These are phyloP conservation scores for Neodon shergylaensis DNA, from an alignment of 2,113 vertebrate genomes.

Conservation along the genomic window DNA sequence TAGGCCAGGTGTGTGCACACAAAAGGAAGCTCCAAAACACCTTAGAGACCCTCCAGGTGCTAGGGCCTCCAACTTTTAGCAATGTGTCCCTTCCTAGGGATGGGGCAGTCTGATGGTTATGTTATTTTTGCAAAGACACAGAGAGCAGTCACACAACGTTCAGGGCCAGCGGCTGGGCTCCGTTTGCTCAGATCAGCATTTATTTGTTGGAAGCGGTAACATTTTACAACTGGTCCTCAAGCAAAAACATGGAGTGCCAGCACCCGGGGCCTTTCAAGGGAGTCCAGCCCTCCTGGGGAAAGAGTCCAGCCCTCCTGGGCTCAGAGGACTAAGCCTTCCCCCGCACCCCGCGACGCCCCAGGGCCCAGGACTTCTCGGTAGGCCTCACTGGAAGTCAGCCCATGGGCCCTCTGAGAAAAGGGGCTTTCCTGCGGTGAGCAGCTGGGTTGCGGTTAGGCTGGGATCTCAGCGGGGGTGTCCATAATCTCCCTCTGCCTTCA, in stretches of 20 bases:
- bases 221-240: conserved; percentile 83
- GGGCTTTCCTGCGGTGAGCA: conserved; percentile 67
- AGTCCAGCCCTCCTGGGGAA: conserved; percentile 30
- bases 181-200: conserved; percentile 83
- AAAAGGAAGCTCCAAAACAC: conserved; percentile 12
- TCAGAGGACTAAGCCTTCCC: not conserved
- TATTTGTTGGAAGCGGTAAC: conserved; percentile 85
- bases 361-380: conserved; percentile 4
- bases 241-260: conserved; percentile 50
- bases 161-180: conserved; percentile 70
- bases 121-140: conserved; percentile 60
- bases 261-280: conserved; percentile 61
- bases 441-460: not conserved
- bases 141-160: conserved; percentile 72
- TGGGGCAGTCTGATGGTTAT: not conserved
- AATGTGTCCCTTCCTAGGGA: not conserved
- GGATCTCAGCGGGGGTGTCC: not conserved
- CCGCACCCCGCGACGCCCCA: not conserved
- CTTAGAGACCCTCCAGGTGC: not conserved
- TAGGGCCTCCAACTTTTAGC: not conserved
- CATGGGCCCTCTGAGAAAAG: conserved; percentile 40
- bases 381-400: conserved; percentile 62
- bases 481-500: conserved; percentile 44
- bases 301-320: conserved; percentile 65
- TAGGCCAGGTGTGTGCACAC: not conserved